phyloP scores from a whole-genome alignment of 2,797 vertebrate genomes.

The Poecilia velifera region DNA sequence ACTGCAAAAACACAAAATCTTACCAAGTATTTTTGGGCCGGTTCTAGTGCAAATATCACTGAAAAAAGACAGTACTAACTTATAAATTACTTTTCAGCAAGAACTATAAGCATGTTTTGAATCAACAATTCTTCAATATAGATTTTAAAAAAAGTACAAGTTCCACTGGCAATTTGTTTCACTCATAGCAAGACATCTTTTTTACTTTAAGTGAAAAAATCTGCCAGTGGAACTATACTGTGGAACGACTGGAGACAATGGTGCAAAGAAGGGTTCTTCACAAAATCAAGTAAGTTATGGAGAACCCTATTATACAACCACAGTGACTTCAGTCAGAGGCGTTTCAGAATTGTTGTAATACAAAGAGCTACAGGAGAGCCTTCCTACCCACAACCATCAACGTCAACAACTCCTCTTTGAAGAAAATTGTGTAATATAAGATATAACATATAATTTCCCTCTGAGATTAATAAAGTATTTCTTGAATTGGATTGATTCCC shows the following conservation, averaged over 20 bases:
- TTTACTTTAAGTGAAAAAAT: no score
- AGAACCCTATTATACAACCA: background rate
- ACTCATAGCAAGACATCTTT: no score
- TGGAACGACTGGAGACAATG: background rate
- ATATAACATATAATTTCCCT: background rate
- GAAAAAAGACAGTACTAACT: background rate
- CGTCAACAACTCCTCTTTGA: background rate
- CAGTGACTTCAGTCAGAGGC: background rate
- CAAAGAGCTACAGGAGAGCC: background rate
- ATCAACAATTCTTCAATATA: background rate
- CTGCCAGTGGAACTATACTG: background rate
- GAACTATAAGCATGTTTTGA: background rate
- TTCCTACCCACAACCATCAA: background rate
- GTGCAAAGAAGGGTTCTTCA: background rate
- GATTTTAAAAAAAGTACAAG: background rate
- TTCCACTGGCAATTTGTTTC: no score
- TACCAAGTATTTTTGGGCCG: background rate
- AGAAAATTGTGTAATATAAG: background rate
- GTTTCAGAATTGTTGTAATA: background rate
- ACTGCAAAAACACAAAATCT: background rate
- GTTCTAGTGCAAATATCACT: background rate
- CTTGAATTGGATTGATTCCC: background rate
- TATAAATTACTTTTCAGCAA: background rate
- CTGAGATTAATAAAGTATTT: background rate
- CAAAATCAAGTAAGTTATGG: background rate